Conservation (phyloP, 2,888 invertebrate genomes). For the Philereme transversata region DNA sequence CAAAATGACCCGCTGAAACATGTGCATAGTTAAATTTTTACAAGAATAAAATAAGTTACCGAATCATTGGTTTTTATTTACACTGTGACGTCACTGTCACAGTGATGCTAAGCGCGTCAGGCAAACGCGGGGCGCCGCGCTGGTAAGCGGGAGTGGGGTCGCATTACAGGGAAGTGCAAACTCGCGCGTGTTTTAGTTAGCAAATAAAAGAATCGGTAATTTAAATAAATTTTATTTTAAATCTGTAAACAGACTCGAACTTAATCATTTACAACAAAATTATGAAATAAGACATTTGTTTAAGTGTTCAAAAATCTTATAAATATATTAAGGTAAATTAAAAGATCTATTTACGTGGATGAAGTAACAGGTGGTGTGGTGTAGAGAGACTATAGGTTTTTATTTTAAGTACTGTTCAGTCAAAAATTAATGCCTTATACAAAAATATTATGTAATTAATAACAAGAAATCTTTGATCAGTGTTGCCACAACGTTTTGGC, state of each 20-base stretch:
- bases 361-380: slow-evolving; percentile 47
- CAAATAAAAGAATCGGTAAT: slow-evolving; percentile 47
- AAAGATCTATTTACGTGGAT: slow-evolving; percentile 60
- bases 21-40: slow-evolving; percentile 36
- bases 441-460: slow-evolving; percentile 1
- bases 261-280: slow-evolving; percentile 73
- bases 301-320: slow-evolving; percentile 67
- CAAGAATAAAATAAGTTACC: slow-evolving; percentile 44
- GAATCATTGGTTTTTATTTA: slow-evolving; percentile 25
- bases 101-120: no score
- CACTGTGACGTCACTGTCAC: no score
- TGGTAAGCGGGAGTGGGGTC: no score
- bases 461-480: slow-evolving; percentile 43
- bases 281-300: slow-evolving; percentile 66
- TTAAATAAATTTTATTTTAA: slow-evolving; percentile 67
- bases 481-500: slow-evolving; percentile 36
- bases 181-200: slow-evolving; percentile 10
- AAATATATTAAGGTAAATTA: slow-evolving; percentile 56
- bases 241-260: slow-evolving; percentile 64
- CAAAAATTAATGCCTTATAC: slow-evolving; percentile 1
- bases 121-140: no score
- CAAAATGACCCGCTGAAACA: slow-evolving; percentile 25
- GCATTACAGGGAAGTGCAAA: not conserved
- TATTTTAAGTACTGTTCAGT: slow-evolving; percentile 5
- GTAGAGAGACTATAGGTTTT: slow-evolving; percentile 1